phyloP scores from a whole-genome alignment of 2,797 vertebrate genomes.

The Mus spretus region DNA sequence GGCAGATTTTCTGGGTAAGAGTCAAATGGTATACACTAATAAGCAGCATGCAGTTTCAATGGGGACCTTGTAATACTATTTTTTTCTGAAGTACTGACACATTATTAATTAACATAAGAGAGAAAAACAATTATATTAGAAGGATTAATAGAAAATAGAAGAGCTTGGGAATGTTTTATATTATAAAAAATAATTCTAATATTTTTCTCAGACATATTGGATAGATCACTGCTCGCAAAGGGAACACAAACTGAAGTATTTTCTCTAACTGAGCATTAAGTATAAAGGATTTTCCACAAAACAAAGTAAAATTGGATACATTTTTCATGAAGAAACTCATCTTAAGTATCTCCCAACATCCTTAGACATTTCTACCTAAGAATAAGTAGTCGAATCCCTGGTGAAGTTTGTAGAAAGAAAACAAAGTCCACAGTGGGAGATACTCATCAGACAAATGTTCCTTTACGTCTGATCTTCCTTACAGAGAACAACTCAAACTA shows the following conservation, averaged over 20 bases:
- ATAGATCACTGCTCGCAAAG: constrained; percentile 46
- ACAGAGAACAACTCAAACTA: constrained; percentile 1
- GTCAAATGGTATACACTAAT: background rate
- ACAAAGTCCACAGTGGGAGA: background rate
- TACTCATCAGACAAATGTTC: background rate
- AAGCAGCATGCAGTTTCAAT: background rate
- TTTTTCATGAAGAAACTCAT: constrained; percentile 49
- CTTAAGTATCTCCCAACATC: constrained; percentile 50
- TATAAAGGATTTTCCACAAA: constrained; percentile 66
- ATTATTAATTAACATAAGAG: constrained; percentile 24
- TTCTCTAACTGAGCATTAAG: constrained; percentile 8
- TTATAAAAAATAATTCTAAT: constrained; percentile 57
- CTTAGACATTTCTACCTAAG: constrained; percentile 6
- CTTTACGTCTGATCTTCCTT: background rate
- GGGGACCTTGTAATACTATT: background rate
- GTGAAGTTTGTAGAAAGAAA: constrained; percentile 19
- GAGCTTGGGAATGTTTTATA: constrained; percentile 8
- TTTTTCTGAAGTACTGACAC: constrained; percentile 41
- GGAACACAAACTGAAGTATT: constrained; percentile 62
- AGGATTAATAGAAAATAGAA: constrained; percentile 32
- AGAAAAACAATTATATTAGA: constrained; percentile 39
- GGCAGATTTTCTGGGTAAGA: background rate
- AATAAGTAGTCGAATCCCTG: background rate
- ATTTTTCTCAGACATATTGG: background rate
- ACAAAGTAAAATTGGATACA: constrained; percentile 52